Evolutionary conservation across 35 echinoderm and acorn worm genomes (phyloP).

Genomic region (Heliocidaris tuberculata): DNA sequence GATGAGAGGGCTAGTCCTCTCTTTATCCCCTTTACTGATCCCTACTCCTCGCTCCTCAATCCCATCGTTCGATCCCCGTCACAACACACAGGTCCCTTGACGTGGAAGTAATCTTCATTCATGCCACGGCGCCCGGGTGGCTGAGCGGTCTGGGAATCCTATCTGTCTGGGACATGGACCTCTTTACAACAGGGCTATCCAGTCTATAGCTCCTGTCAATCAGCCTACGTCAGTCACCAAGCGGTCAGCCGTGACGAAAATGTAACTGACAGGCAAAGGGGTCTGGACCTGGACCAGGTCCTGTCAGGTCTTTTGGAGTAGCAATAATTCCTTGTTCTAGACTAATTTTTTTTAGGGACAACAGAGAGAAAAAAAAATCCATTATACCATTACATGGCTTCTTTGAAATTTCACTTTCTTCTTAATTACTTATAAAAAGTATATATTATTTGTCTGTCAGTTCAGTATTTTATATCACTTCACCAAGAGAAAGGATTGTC

Average conservation of each 20-base stretch:
- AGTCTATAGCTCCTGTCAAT: neutral
- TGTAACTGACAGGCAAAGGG: neutral
- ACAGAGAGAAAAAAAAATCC: too few relatives aligned
- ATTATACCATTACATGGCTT: too few relatives aligned
- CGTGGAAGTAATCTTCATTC: constrained; percentile 37
- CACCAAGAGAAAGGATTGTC: too few relatives aligned
- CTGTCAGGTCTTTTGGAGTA: neutral
- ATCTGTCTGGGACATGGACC: neutral
- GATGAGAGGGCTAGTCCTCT: neutral
- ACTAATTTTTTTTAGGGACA: too few relatives aligned
- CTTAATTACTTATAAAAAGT: too few relatives aligned
- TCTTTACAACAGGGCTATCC: neutral
- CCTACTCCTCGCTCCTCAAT: neutral
- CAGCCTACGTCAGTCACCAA: neutral
- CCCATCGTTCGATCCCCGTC: constrained; percentile 16
- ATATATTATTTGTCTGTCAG: too few relatives aligned
- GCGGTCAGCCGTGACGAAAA: neutral
- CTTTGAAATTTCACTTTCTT: too few relatives aligned
- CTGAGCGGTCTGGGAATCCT: neutral
- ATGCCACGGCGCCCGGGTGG: constrained; percentile 13
- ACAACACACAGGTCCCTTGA: constrained; percentile 18
- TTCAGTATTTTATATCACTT: too few relatives aligned
- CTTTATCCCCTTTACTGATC: neutral
- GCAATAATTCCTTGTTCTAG: neutral
- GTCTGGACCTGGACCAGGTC: neutral